Evolutionary conservation across 2,113 vertebrate species (phyloP).

Genomic region (Dendropsophus ebraccatus): DNA sequence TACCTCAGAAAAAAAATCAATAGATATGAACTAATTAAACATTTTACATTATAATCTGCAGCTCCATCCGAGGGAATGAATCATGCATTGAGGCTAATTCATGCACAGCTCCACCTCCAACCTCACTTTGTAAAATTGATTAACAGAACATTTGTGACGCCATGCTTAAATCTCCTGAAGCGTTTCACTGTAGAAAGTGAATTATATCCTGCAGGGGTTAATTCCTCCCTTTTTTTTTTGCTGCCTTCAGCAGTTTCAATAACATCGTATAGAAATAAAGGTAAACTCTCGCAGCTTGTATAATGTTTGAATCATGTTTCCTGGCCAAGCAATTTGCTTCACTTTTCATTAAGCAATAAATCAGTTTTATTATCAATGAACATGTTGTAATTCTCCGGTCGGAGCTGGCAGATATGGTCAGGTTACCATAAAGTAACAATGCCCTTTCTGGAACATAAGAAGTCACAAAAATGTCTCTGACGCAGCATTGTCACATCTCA

Average conservation of each 20-base stretch:
- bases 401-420: conserved; percentile 31
- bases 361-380: conserved; percentile 54
- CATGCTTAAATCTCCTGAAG: conserved; percentile 6
- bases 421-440: conserved; percentile 36
- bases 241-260: conserved; percentile 44
- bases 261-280: conserved; percentile 40
- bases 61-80: conserved; percentile 6
- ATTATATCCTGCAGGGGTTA: conserved; percentile 35
- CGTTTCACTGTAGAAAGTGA: background rate
- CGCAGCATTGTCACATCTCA: background rate
- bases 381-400: conserved; percentile 36
- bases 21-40: conserved; percentile 32
- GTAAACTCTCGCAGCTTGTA: background rate
- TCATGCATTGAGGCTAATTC: conserved; percentile 1
- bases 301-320: conserved; percentile 44
- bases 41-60: conserved; percentile 37
- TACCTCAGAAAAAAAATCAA: conserved; percentile 16
- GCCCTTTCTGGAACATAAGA: background rate
- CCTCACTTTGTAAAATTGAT: conserved; percentile 36
- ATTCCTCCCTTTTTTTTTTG: background rate
- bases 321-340: conserved; percentile 53
- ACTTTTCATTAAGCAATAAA: conserved; percentile 55
- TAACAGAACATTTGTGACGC: background rate
- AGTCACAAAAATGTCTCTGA: background rate
- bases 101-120: conserved; percentile 21